Evolutionary conservation across 2,888 invertebrate genomes (phyloP).

Genomic region (Chaetogeoica ovagalla): DNA sequence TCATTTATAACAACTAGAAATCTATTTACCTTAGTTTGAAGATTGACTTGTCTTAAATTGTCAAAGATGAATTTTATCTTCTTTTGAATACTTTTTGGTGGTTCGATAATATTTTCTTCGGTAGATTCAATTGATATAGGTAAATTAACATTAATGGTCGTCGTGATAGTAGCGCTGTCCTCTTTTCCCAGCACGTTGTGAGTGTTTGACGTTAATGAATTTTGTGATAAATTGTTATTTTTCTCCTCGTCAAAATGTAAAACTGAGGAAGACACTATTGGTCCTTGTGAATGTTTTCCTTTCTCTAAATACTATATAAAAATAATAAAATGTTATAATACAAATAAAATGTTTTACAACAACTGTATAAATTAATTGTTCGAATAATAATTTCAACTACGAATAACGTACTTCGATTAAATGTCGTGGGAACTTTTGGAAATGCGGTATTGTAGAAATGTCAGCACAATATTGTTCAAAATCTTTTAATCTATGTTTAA

Average conservation of each 20-base stretch:
- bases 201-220: conserved; percentile 60
- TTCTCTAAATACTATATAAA: conserved; percentile 78
- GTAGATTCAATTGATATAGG: conserved; percentile 84
- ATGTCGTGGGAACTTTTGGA: conserved; percentile 87
- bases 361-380: neutral
- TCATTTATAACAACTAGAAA: neutral
- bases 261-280: conserved; percentile 68
- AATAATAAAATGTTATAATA: neutral
- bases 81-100: conserved; percentile 92
- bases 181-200: conserved; percentile 61
- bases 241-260: conserved; percentile 57
- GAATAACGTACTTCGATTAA: conserved; percentile 71
- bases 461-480: conserved; percentile 98
- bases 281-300: conserved; percentile 86
- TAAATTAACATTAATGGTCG: conserved; percentile 70
- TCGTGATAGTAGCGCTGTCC: conserved; percentile 61
- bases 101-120: conserved; percentile 86
- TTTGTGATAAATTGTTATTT: conserved; percentile 13
- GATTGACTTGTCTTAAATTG: conserved; percentile 93
- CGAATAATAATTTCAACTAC: neutral
- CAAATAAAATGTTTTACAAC: no score
- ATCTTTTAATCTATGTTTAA: conserved; percentile 89
- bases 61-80: conserved; percentile 99
- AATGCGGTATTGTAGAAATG: conserved; percentile 85
- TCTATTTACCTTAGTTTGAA: conserved; percentile 73